Conservation (phyloP, 1,140 invertebrate species). For the Caenorhabditis latens region DNA sequence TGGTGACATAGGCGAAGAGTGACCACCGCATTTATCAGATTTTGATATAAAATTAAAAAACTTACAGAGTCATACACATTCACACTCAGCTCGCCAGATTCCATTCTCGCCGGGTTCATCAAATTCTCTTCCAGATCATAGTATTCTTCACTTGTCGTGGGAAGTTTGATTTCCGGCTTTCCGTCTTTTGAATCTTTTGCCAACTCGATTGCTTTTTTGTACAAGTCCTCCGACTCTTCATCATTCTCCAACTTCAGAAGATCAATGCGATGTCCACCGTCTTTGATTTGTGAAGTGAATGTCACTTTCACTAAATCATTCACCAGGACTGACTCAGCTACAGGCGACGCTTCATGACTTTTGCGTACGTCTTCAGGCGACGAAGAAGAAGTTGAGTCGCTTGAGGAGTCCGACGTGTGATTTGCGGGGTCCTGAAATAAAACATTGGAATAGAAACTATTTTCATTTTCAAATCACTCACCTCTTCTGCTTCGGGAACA, state of each 20-base stretch:
- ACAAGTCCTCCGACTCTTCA: background rate
- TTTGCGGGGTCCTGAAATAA: background rate
- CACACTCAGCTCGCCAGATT: background rate
- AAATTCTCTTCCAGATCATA: constrained; percentile 9
- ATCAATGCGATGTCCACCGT: constrained; percentile 4
- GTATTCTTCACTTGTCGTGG: background rate
- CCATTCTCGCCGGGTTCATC: constrained; percentile 42
- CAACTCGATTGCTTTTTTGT: background rate
- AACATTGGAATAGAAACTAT: background rate
- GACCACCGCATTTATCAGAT: too few relatives aligned
- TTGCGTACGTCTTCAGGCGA: background rate
- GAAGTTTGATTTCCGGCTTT: background rate
- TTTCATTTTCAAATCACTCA: background rate
- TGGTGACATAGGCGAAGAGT: too few relatives aligned
- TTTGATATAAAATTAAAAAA: background rate
- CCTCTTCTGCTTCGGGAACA: background rate
- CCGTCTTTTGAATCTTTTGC: background rate
- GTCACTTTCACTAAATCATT: background rate
- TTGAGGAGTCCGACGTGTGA: background rate
- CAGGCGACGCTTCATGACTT: background rate
- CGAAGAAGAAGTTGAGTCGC: background rate
- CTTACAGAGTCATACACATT: constrained; percentile 25
- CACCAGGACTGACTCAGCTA: background rate
- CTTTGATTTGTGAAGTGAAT: background rate
- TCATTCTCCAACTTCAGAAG: background rate